Evolutionary conservation across 2,113 vertebrate genomes (phyloP).

Genomic region (Hippocampus zosterae): DNA sequence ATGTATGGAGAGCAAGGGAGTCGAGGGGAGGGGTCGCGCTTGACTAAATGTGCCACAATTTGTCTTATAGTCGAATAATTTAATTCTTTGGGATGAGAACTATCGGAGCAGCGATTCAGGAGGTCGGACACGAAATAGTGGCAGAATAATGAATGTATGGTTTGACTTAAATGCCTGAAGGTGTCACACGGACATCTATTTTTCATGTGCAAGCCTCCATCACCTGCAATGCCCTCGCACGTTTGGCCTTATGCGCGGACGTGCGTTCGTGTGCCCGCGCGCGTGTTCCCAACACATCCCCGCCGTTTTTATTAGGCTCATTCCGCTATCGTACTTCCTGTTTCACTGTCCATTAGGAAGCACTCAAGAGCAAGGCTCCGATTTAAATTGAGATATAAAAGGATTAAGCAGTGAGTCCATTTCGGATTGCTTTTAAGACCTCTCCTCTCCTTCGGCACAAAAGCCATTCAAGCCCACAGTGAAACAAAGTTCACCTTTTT

Average conservation of each 20-base stretch:
- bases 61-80: not conserved
- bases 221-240: not conserved
- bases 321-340: conserved; percentile 18
- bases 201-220: conserved; percentile 8
- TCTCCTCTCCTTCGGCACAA: conserved; percentile 10
- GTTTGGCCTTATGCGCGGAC: not conserved
- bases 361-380: conserved; percentile 59
- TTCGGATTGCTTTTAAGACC: conserved; percentile 47
- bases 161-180: conserved; percentile 15
- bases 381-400: conserved; percentile 64
- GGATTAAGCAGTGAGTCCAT: conserved; percentile 61
- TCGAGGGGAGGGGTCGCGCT: not conserved
- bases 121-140: not conserved
- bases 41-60: not conserved
- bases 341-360: conserved; percentile 63
- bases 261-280: not conserved
- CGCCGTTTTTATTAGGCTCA: conserved; percentile 33
- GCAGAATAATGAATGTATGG: not conserved
- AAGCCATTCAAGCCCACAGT: conserved; percentile 19
- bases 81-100: conserved; percentile 7
- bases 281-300: conserved; percentile 17
- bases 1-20: not conserved
- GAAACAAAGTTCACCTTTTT: conserved; percentile 2
- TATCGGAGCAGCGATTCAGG: not conserved
- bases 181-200: conserved; percentile 11